Conservation (phyloP, 2,888 invertebrate species). For the Macaria liturata region DNA sequence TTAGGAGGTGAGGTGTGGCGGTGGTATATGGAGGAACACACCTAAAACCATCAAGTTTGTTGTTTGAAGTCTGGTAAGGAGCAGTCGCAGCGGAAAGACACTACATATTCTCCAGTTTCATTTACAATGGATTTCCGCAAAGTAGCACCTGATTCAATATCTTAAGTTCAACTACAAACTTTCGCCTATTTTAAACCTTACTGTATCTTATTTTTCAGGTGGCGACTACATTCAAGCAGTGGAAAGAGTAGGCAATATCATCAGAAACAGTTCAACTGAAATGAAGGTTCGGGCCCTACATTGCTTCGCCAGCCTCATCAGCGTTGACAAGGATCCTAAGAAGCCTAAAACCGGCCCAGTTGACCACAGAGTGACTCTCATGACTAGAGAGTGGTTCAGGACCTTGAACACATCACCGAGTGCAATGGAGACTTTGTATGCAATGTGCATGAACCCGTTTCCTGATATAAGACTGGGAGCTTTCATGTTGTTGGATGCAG, state of each 20-base stretch:
- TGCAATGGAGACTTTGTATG: slow-evolving; percentile 85
- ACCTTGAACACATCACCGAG: slow-evolving; percentile 58
- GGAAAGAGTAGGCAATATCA: slow-evolving; percentile 81
- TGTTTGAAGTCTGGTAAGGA: too few species aligned
- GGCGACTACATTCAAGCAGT: slow-evolving; percentile 77
- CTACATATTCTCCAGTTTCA: too few species aligned
- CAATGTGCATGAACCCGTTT: slow-evolving; percentile 90
- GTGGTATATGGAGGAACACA: too few species aligned
- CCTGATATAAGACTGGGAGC: slow-evolving; percentile 89
- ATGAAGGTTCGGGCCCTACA: slow-evolving; percentile 87
- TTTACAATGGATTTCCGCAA: too few species aligned
- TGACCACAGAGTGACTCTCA: slow-evolving; percentile 72
- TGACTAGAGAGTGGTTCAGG: slow-evolving; percentile 80
- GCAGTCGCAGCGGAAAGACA: too few species aligned
- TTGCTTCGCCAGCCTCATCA: slow-evolving; percentile 84
- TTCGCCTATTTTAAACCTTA: too few species aligned
- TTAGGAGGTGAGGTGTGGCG: too few species aligned
- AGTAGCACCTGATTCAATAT: too few species aligned
- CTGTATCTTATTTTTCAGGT: slow-evolving; percentile 44
- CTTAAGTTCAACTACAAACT: too few species aligned
- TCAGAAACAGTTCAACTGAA: slow-evolving; percentile 85
- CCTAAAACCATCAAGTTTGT: too few species aligned
- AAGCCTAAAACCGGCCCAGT: slow-evolving; percentile 63
- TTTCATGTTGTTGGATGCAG: slow-evolving; percentile 85
- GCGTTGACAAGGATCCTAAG: slow-evolving; percentile 64